A percentile compares a stretch with the other conserved stretches of the same genome.
These are phyloP conservation scores for Drosophila littoralis DNA, from an alignment of 1,140 invertebrate species.

Conservation along the genomic window DNA sequence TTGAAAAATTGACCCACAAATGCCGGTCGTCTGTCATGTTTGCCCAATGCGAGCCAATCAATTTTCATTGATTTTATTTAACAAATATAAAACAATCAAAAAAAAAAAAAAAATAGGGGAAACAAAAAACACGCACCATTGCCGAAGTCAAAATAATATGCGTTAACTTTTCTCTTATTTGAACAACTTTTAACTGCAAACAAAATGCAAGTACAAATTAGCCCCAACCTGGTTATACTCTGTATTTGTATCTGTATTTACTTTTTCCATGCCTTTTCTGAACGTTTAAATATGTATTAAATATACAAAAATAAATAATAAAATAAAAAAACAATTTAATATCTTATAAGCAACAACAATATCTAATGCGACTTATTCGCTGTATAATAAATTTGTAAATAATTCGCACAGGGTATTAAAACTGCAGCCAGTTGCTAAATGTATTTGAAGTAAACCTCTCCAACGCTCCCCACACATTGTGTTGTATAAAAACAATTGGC, in stretches of 20 bases:
- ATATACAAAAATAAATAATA: too few species aligned
- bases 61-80: slow-evolving; percentile 60
- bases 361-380: too few species aligned
- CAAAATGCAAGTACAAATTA: slow-evolving; percentile 10
- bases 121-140: slow-evolving; percentile 1
- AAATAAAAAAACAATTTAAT: too few species aligned
- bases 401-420: slow-evolving; percentile 1
- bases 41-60: slow-evolving; percentile 19
- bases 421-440: slow-evolving; percentile 9
- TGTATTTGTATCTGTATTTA: neutral
- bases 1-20: slow-evolving; percentile 55
- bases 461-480: neutral
- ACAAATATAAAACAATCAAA: slow-evolving; percentile 60
- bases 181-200: slow-evolving; percentile 5
- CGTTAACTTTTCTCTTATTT: slow-evolving; percentile 19
- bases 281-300: too few species aligned
- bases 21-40: neutral
- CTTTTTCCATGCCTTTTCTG: too few species aligned
- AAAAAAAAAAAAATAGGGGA: slow-evolving; percentile 31
- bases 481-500: slow-evolving; percentile 47
- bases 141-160: neutral
- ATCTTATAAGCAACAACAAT: too few species aligned
- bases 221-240: neutral
- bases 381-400: neutral
- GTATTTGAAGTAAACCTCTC: neutral